phyloP scores from a whole-genome alignment of 2,797 vertebrate genomes.

The Apogon talboti region DNA sequence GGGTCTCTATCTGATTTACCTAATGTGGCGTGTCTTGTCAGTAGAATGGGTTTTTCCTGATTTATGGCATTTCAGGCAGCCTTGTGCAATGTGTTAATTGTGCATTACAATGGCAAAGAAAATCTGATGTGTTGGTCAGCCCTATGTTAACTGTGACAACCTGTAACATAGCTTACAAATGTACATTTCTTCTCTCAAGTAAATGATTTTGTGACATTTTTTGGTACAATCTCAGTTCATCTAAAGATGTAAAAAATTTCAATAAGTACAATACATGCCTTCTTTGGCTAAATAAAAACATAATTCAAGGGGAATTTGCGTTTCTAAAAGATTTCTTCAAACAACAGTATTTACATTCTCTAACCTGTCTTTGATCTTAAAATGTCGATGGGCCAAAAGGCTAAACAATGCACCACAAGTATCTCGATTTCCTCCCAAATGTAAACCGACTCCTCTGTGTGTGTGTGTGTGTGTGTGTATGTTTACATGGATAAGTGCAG shows the following conservation, averaged over 20 bases:
- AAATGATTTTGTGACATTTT: no score
- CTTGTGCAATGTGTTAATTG: no score
- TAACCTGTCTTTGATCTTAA: constrained; percentile 49
- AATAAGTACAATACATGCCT: neutral
- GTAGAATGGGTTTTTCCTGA: no score
- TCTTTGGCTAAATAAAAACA: neutral
- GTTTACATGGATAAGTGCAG: constrained; percentile 65
- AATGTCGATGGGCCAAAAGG: constrained; percentile 32
- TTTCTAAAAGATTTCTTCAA: constrained; percentile 1
- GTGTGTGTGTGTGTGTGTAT: constrained; percentile 29
- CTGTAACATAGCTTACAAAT: neutral
- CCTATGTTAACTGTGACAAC: no score
- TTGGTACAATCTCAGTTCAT: neutral
- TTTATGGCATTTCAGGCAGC: no score
- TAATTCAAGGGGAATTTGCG: neutral
- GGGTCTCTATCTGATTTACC: no score
- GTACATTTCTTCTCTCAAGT: neutral
- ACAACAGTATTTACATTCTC: constrained; percentile 28
- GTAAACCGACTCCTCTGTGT: constrained; percentile 48
- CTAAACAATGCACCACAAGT: constrained; percentile 57
- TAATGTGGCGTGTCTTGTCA: no score
- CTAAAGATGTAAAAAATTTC: neutral
- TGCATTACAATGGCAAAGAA: no score
- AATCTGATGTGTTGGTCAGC: no score
- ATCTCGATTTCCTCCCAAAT: constrained; percentile 57